phyloP scores from a whole-genome alignment of 2,113 vertebrate species.

The Percina caprodes region DNA sequence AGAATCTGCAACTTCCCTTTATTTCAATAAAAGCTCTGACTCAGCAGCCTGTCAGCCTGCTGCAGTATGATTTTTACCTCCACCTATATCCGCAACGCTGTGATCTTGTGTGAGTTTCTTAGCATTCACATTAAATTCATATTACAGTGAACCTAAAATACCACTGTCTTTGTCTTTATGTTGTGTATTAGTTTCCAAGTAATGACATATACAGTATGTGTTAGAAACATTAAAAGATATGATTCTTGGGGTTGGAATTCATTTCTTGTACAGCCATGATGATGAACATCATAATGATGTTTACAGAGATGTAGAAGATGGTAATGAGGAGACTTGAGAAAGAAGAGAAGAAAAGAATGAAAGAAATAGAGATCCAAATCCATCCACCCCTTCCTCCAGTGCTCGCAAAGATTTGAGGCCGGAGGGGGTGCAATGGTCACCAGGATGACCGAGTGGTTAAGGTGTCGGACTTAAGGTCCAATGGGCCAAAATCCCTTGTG shows the following conservation, averaged over 20 bases:
- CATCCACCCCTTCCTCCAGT: neutral
- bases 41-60: slow-evolving; percentile 14
- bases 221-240: neutral
- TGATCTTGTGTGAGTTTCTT: slow-evolving; percentile 6
- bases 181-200: neutral
- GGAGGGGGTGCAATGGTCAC: no score
- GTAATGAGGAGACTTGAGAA: neutral
- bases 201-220: neutral
- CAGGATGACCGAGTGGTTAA: no score
- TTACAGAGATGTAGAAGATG: no score
- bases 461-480: no score
- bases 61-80: neutral
- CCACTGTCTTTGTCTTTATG: neutral
- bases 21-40: neutral
- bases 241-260: neutral
- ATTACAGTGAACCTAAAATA: neutral
- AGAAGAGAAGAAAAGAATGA: neutral
- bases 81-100: slow-evolving; percentile 15
- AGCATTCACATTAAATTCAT: neutral
- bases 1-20: neutral
- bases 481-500: no score
- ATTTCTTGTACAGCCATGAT: neutral
- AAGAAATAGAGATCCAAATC: neutral
- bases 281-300: neutral
- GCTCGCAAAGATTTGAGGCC: neutral